Conservation (phyloP, 1,140 invertebrate genomes). For the Diplogasteroides magnus region DNA sequence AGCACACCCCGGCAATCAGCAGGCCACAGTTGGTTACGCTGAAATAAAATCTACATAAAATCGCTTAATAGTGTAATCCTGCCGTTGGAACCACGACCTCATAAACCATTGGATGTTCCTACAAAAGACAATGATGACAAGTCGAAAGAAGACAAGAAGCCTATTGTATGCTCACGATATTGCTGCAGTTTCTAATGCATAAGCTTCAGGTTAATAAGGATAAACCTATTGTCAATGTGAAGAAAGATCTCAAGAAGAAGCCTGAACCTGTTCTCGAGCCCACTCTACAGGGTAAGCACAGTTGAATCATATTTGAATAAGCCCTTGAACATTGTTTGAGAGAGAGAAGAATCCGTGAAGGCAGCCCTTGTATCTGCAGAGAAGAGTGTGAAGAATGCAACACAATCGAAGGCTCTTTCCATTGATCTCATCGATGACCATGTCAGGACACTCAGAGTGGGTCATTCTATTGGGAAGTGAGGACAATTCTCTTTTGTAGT, state of each 20-base stretch:
- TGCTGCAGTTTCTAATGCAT: no score
- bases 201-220: no score
- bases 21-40: background rate
- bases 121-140: background rate
- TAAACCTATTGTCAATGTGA: no score
- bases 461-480: no score
- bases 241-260: no score
- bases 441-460: background rate
- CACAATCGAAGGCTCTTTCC: background rate
- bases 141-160: background rate
- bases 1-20: background rate
- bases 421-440: background rate
- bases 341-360: background rate
- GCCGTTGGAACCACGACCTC: background rate
- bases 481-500: background rate
- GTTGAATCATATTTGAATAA: no score
- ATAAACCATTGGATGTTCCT: background rate
- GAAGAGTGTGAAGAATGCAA: background rate
- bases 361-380: background rate
- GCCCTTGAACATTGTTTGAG: no score
- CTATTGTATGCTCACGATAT: no score
- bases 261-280: no score
- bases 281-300: no score
- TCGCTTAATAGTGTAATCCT: background rate
- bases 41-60: background rate